phyloP scores from a whole-genome alignment of 2,797 vertebrate genomes.

The Cyclura pinguis region DNA sequence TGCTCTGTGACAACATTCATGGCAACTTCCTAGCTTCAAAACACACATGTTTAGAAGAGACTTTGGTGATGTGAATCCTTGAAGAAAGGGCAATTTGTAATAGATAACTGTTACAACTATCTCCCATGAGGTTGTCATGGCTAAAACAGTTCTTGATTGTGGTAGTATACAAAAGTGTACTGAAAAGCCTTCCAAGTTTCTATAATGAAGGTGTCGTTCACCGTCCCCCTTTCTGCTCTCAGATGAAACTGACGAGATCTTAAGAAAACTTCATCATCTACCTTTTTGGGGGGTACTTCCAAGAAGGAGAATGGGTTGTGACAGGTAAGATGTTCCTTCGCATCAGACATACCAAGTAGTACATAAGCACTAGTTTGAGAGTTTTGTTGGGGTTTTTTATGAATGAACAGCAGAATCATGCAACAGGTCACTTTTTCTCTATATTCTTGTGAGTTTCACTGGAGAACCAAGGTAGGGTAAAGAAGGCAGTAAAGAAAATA shows the following conservation, averaged over 20 bases:
- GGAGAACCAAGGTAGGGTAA: not conserved
- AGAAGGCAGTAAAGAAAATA: not conserved
- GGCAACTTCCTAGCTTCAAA: not conserved
- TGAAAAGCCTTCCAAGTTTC: no score
- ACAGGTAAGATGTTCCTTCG: not conserved
- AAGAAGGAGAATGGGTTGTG: not conserved
- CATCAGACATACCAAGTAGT: not conserved
- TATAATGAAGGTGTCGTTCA: no score
- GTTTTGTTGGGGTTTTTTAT: not conserved
- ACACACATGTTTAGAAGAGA: no score
- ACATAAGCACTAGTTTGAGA: no score
- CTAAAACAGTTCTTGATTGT: no score
- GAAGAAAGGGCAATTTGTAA: not conserved
- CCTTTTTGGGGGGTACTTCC: no score
- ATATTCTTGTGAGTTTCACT: not conserved
- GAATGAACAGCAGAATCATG: not conserved
- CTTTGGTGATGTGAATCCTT: not conserved
- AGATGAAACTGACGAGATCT: not conserved
- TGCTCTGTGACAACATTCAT: not conserved
- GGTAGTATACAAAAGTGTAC: no score
- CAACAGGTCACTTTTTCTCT: not conserved
- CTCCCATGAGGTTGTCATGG: no score
- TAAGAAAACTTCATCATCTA: not conserved
- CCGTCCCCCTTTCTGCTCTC: not conserved
- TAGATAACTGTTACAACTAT: not conserved